These are phyloP conservation scores for Myotis davidii DNA, from an alignment of 2,113 vertebrate genomes.

Conservation along the genomic window DNA sequence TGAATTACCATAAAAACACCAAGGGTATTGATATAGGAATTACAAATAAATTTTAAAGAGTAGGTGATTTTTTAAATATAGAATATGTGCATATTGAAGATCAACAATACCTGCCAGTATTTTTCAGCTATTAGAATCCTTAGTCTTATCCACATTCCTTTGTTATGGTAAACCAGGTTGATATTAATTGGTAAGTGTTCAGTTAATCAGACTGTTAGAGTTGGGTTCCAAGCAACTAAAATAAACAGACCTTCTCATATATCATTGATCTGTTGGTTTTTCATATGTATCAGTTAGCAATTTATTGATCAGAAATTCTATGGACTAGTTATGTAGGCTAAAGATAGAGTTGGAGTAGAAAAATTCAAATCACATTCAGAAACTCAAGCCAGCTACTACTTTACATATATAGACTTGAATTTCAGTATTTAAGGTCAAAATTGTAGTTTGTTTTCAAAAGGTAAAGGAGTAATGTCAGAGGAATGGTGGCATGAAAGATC, in stretches of 20 bases:
- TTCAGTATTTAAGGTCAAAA: neutral
- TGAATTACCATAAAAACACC: neutral
- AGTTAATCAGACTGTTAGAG: neutral
- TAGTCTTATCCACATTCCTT: neutral
- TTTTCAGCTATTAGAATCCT: constrained; percentile 34
- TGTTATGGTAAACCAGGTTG: neutral
- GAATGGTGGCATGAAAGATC: neutral
- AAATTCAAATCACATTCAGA: constrained; percentile 21
- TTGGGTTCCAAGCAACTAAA: neutral
- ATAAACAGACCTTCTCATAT: neutral
- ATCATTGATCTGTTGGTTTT: neutral
- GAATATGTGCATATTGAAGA: neutral
- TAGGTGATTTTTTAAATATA: neutral
- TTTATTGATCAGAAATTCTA: neutral
- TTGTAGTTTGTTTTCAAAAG: constrained; percentile 34
- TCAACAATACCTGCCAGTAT: neutral
- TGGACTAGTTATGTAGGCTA: neutral
- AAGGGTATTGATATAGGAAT: neutral
- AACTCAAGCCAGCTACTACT: neutral
- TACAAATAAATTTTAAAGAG: neutral
- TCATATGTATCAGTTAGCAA: neutral
- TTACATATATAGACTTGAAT: neutral
- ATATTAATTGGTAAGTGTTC: neutral
- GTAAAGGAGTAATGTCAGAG: neutral
- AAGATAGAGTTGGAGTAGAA: neutral